phyloP scores from a whole-genome alignment of 2,113 vertebrate species.

The Thryonomys swinderianus region DNA sequence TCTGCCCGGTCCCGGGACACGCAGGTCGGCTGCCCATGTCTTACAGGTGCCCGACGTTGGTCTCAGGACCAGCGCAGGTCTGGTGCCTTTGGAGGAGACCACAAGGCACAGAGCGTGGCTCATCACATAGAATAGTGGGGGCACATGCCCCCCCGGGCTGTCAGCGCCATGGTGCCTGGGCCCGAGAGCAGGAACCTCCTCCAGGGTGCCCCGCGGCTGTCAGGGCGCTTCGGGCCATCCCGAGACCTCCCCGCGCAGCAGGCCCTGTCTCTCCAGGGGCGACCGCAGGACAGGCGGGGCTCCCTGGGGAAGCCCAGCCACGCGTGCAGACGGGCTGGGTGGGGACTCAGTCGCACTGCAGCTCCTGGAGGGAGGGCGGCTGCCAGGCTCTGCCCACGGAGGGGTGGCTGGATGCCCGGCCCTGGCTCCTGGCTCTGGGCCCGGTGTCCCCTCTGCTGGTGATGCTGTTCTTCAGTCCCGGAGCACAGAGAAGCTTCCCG shows the following conservation, averaged over 20 bases:
- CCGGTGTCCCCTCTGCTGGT: background rate
- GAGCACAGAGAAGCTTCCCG: accelerated
- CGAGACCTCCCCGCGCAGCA: accelerated
- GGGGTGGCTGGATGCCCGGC: accelerated
- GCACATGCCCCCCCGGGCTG: too few relatives aligned
- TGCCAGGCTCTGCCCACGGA: accelerated
- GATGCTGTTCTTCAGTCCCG: background rate
- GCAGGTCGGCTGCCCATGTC: accelerated
- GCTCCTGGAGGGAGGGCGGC: too few relatives aligned
- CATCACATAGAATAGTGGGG: background rate
- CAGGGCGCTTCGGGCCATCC: accelerated
- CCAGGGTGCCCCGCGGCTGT: background rate
- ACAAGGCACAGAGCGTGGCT: background rate
- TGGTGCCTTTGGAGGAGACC: too few relatives aligned
- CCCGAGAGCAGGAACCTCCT: background rate
- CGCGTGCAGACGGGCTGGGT: accelerated
- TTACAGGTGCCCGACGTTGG: background rate
- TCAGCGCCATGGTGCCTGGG: background rate
- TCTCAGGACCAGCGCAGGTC: accelerated
- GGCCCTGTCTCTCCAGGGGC: accelerated
- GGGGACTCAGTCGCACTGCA: too few relatives aligned
- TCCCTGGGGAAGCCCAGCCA: accelerated
- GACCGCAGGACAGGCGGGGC: background rate
- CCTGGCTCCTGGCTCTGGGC: background rate
- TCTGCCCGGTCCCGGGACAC: accelerated